Evolutionary conservation across 2,797 vertebrate genomes (phyloP), one percentile per base, ranked within the genome.

Genomic region (Nasua narica): DNA sequence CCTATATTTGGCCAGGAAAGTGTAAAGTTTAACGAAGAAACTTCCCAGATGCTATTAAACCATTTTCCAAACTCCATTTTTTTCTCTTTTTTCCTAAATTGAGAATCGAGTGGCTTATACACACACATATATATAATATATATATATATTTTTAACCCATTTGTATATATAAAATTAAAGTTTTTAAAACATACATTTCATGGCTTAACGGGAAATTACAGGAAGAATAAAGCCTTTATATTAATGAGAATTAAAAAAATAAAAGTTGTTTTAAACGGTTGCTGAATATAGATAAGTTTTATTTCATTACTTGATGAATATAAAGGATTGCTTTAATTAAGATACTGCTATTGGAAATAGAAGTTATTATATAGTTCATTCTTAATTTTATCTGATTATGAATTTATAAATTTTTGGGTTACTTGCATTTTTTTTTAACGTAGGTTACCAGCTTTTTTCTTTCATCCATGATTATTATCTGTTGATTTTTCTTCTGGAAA

Each of bases 341-440:
- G 46, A 43, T 74, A 37, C 48, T 25, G 32, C 25, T 13, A 84
- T 48, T 90, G 37, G 67, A 95, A 90, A 87, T 58, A 54, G 77
- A 78, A 87, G 56, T 56, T 84, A 43, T 81, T 70, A 56, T 72
- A 16, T 72, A 87, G 52, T 91, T 93, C 19, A 90, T 83, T 96
- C n/a, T n/a, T 65, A 43, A 69, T 96, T 46, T 74, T 94, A 54
- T 46, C 15, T 48, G 60, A 62, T 54, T 92, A 18, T 85, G 84
- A 72, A 74, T 84, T 84, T 70, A 37, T 70, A 85, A 69, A 87
- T 46, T 69, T 87, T 15, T 54, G 5, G 29, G 40, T 94, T 92
- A 37, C 11, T 70, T 79, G 19, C 2, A 40, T 79, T 67, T 48
- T 91, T 69, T 69, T 76, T 84, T 32, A 69, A 83, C 21, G 77